Evolutionary conservation across 64 coral and sea anemone species (phyloP).

Genomic region (Astreopora myriophthalma): DNA sequence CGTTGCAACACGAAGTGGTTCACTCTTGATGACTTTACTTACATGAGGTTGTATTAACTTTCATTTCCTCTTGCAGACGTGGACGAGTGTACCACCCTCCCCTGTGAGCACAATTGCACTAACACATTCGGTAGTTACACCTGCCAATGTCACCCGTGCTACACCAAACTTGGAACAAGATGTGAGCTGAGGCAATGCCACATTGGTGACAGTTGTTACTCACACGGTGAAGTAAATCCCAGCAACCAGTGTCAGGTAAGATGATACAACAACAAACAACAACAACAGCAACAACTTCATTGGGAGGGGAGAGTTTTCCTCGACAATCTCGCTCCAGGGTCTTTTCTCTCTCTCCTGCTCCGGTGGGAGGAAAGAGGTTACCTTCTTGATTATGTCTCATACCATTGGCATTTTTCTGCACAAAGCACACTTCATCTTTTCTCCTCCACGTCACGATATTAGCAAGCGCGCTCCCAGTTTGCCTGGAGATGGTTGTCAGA

Average conservation of each 20-base stretch:
- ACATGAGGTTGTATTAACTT: neutral
- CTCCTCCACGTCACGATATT: too few relatives aligned
- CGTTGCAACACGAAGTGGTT: too few relatives aligned
- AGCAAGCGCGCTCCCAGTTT: too few relatives aligned
- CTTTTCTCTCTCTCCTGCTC: too few relatives aligned
- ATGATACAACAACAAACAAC: neutral
- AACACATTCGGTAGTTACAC: conserved; percentile 86
- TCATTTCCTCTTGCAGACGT: conserved; percentile 60
- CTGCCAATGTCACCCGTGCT: conserved; percentile 73
- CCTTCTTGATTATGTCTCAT: too few relatives aligned
- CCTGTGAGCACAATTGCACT: conserved; percentile 79
- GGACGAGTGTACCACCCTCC: conserved; percentile 51
- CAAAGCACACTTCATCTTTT: too few relatives aligned
- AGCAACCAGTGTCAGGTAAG: conserved; percentile 80
- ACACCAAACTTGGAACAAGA: conserved; percentile 76
- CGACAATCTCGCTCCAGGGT: too few relatives aligned
- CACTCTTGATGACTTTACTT: too few relatives aligned
- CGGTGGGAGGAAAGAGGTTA: too few relatives aligned
- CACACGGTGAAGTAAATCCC: conserved; percentile 73
- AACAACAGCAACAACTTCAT: neutral
- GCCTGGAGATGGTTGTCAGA: too few relatives aligned
- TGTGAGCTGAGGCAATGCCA: conserved; percentile 80
- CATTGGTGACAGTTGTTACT: conserved; percentile 66
- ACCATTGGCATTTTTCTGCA: too few relatives aligned
- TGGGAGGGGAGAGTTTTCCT: too few relatives aligned